phyloP scores from a whole-genome alignment of 2,797 vertebrate species.

The Onychomys torridus region DNA sequence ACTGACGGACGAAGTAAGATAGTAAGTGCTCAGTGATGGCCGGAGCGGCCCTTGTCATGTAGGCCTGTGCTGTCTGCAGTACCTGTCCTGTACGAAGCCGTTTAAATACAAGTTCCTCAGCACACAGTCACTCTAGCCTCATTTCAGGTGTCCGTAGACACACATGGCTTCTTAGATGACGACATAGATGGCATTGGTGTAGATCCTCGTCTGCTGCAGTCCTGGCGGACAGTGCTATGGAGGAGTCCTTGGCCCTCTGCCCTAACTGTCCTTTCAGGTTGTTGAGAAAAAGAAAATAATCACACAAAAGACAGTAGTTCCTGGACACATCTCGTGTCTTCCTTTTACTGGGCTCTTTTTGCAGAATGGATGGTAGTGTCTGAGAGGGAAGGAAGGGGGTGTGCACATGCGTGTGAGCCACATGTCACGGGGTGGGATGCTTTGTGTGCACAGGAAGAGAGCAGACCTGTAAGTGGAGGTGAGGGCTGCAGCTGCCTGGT shows the following conservation, averaged over 20 bases:
- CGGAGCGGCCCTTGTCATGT: accelerated
- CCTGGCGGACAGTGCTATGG: accelerated
- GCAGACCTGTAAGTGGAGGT: neutral
- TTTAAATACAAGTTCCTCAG: neutral
- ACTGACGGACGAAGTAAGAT: neutral
- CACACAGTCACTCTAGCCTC: neutral
- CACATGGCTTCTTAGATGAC: neutral
- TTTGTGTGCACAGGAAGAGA: accelerated
- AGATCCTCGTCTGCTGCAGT: accelerated
- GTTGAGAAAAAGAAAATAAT: neutral
- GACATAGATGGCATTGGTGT: accelerated
- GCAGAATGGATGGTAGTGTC: neutral
- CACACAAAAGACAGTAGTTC: neutral
- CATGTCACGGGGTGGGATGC: accelerated
- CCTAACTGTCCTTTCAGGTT: neutral
- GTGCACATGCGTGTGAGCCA: accelerated
- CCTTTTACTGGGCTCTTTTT: neutral
- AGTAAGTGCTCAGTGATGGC: neutral
- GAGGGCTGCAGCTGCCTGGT: accelerated
- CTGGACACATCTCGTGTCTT: neutral
- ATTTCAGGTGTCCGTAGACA: too few species aligned
- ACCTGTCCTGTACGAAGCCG: accelerated
- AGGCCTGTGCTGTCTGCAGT: accelerated
- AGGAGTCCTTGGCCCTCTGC: neutral
- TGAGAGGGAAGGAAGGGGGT: neutral